Evolutionary conservation across 2,888 invertebrate genomes (phyloP).

Genomic region (Erebia epiphron): DNA sequence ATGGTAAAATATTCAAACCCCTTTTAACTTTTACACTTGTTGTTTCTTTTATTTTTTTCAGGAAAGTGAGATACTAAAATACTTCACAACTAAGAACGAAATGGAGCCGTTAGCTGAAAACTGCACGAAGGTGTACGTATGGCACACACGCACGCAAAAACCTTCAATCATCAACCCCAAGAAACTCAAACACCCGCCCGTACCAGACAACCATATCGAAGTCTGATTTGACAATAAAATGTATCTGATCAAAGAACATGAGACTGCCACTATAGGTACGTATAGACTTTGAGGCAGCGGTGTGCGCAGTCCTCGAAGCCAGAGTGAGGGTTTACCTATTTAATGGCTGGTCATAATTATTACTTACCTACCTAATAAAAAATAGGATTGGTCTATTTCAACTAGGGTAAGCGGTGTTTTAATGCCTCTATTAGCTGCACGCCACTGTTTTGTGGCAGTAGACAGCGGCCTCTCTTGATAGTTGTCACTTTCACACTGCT

Average conservation of each 20-base stretch:
- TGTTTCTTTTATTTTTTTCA: conserved; percentile 52
- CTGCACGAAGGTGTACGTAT: conserved; percentile 97
- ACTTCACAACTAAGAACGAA: conserved; percentile 87
- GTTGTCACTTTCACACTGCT: too few species aligned
- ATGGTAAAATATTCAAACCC: neutral
- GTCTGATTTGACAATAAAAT: conserved; percentile 55
- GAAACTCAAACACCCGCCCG: conserved; percentile 80
- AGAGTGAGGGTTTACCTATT: too few species aligned
- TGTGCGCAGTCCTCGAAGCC: too few species aligned
- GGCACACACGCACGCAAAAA: conserved; percentile 98
- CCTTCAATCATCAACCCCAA: conserved; percentile 87
- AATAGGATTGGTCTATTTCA: too few species aligned
- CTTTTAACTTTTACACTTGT: too few species aligned
- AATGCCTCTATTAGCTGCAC: too few species aligned
- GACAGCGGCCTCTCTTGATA: too few species aligned
- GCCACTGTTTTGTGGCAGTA: too few species aligned
- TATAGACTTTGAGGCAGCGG: too few species aligned
- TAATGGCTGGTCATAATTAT: too few species aligned
- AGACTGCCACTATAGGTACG: neutral
- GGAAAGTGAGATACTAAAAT: conserved; percentile 92
- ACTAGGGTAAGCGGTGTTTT: too few species aligned
- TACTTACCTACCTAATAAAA: too few species aligned
- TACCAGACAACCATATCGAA: conserved; percentile 70
- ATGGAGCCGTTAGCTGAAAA: conserved; percentile 95
- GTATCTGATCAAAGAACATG: neutral